Evolutionary conservation across 2,113 vertebrate species (phyloP).

Genomic region (Excalfactoria chinensis): DNA sequence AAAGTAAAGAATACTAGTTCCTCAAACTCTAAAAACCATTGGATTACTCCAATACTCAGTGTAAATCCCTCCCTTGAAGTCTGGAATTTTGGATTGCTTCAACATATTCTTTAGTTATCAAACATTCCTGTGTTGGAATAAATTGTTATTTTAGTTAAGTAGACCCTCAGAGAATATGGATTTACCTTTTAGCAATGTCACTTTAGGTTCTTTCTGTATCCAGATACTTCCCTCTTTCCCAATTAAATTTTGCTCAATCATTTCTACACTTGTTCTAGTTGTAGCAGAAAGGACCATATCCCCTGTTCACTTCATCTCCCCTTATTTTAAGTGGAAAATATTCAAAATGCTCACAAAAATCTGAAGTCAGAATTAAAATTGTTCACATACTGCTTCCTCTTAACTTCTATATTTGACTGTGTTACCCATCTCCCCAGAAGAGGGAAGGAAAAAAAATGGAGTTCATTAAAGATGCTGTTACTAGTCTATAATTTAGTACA

Average conservation of each 20-base stretch:
- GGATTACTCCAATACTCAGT: not conserved
- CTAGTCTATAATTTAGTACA: not conserved
- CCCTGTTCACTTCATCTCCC: not conserved
- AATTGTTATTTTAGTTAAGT: not conserved
- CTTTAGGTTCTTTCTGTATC: not conserved
- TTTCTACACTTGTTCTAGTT: not conserved
- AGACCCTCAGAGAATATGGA: not conserved
- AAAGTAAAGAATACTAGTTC: not conserved
- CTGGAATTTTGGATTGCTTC: not conserved
- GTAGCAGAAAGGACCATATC: not conserved
- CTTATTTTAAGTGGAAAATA: not conserved
- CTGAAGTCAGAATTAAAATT: not conserved
- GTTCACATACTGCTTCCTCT: not conserved
- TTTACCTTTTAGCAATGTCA: not conserved
- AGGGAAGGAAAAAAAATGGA: not conserved
- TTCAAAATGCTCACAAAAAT: not conserved
- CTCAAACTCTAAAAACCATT: not conserved
- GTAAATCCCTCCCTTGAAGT: not conserved
- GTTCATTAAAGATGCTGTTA: not conserved
- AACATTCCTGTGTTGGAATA: not conserved
- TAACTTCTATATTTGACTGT: not conserved
- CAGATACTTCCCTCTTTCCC: not conserved
- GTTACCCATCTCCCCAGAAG: not conserved
- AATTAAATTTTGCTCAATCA: not conserved
- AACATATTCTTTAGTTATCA: not conserved